Base-by-base conservation (phyloP, 2,113 vertebrate species). In the Crotophaga sulcirostris region DNA sequence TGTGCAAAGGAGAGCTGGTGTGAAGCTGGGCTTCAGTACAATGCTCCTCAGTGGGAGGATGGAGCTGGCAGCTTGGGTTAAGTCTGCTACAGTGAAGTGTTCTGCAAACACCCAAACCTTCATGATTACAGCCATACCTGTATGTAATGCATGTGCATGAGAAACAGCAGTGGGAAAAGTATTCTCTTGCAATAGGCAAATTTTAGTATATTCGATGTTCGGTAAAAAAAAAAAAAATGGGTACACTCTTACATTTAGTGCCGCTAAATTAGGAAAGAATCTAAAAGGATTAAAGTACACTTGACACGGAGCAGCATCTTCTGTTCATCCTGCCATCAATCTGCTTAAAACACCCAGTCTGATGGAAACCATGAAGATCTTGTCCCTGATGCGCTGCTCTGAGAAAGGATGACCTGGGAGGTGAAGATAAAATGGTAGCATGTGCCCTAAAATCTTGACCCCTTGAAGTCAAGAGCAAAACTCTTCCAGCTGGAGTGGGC, bases 401-500 rank as follows among this genome's bases (percentile, higher is more conserved):
- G 49, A 68, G 47, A 60, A n/a, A 56, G 67, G 44, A 25, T 84
- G 76, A 84, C 69, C 58, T 26, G 29, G 26, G 25, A 87, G 54
- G 54, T 29, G 38, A 76, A 63, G 55, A 68, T 38, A 68, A 85
- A 93, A 78, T 52, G 24, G 52, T 23, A 84, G 25, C 11, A 17
- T 23, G 40, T 64, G 72, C 70, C 68, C 54, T 84, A 66, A 84
- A 87, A 78, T 59, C 52, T 51, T 78, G 87, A 87, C 66, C 66
- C 44, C 34, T 75, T 72, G 38, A 78, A 95, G 59, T 58, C 38
- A 73, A 92, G 58, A 90, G 66, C 52, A 89, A 93, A 93, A 72
- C 21, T 95, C 17, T 87, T 88, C 40, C 40, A 72, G 34, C 16
- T 52, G 33, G 13, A 80, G 36, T 10, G 51, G 45, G 26, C 44